Evolutionary conservation across 2,888 invertebrate species (phyloP).

Genomic region (Lepidonotus clava): DNA sequence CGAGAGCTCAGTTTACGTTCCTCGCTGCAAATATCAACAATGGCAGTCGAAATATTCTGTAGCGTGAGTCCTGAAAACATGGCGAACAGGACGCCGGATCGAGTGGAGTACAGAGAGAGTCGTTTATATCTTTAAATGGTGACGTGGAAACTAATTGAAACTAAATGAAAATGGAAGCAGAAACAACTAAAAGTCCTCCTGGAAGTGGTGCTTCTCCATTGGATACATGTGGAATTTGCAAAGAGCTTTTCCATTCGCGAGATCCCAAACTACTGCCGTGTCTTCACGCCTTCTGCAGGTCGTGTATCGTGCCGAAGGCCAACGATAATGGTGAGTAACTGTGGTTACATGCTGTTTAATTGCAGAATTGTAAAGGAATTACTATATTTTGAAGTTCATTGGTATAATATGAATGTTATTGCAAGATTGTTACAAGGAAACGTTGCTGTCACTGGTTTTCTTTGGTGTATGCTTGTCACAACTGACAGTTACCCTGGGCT

Average conservation of each 20-base stretch:
- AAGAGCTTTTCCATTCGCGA: conserved; percentile 64
- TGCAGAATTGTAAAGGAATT: no score
- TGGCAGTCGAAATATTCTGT: background rate
- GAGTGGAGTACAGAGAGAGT: background rate
- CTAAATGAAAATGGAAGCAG: conserved; percentile 53
- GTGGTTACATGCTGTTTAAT: background rate
- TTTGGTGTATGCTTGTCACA: no score
- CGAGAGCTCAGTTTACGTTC: no score
- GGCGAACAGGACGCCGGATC: conserved; percentile 41
- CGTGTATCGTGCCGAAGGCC: conserved; percentile 48
- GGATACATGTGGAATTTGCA: conserved; percentile 62
- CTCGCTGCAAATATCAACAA: no score
- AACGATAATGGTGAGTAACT: conserved; percentile 28
- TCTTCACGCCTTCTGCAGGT: conserved; percentile 89
- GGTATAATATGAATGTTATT: no score
- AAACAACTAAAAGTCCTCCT: conserved; percentile 48
- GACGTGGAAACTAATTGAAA: conserved; percentile 8
- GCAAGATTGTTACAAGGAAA: no score
- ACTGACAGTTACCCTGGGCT: no score
- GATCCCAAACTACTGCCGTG: conserved; percentile 92
- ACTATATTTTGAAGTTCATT: no score
- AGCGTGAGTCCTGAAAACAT: conserved; percentile 2
- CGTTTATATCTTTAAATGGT: background rate
- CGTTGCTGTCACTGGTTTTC: no score
- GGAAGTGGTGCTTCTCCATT: conserved; percentile 48